phyloP scores from a whole-genome alignment of 2,113 vertebrate species.

The Tympanuchus pallidicinctus region DNA sequence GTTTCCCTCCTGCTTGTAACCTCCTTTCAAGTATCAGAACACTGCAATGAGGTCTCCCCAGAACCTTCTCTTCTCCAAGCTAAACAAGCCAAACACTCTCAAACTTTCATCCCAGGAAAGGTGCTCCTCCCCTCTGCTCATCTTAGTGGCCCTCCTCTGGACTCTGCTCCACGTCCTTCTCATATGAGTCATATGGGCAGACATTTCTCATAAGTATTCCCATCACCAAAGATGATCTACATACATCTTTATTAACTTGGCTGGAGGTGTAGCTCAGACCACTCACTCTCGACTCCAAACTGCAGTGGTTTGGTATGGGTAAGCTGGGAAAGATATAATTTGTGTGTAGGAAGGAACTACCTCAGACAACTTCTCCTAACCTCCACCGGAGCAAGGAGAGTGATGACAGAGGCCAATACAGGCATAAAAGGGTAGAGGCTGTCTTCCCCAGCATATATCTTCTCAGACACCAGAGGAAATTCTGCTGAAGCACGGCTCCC shows the following conservation, averaged over 20 bases:
- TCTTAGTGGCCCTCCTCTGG: too few species aligned
- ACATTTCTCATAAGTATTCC: not conserved
- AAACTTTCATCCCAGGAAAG: too few species aligned
- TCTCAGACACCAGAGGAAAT: not conserved
- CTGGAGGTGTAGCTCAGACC: not conserved
- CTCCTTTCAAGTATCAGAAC: too few species aligned
- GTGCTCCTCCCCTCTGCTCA: too few species aligned
- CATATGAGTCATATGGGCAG: not conserved
- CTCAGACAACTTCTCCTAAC: not conserved
- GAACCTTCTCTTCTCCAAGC: too few species aligned
- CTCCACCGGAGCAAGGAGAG: not conserved
- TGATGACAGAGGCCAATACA: not conserved
- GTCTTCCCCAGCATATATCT: not conserved
- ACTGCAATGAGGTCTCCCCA: too few species aligned
- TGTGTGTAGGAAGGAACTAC: not conserved
- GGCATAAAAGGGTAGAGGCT: not conserved
- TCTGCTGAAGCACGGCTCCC: not conserved
- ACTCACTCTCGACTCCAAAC: not conserved
- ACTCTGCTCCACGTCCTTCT: too few species aligned
- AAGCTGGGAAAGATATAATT: not conserved
- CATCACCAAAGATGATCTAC: not conserved
- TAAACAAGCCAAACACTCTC: too few species aligned
- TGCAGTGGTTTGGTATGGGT: not conserved
- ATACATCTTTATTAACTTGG: not conserved
- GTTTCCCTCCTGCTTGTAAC: too few species aligned